Base-by-base conservation (phyloP, 2,797 vertebrate genomes). In the Adrianichthys oophorus region DNA sequence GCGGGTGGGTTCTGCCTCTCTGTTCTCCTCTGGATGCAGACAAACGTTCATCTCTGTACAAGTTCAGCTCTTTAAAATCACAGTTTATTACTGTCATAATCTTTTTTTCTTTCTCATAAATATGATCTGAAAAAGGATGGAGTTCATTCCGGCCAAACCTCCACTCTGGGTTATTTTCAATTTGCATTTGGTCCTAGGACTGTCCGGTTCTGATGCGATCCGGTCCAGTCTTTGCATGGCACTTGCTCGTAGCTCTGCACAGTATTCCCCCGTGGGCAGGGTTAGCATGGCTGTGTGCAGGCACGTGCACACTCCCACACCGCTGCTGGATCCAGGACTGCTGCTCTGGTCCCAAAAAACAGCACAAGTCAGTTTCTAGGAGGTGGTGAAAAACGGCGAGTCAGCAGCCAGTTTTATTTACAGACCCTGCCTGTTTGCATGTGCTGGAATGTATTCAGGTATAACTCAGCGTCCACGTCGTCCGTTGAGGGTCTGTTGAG, bases 391-490 rank as follows among this genome's bases (percentile, higher is more conserved):
- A 23, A 23, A 32, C 48, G 32, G 47, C 45, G 42, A 47, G 59
- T 71, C 62, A 50, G 32, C 32, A 37, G 72, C 62, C 68, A 70
- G 18, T 62, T 50, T 19, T 65, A 24, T 68, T 53, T 66, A 79
- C 76, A 84, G 81, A 84, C 60, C 63, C 51, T 41, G 70, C 65
- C 71, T 58, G 64, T 74, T 72, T 71, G 65, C 82, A 90, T 86
- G 82, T 80, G 84, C 87, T 92, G 92, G 92, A 93, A 93, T 93
- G 92, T 93, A 89, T 92, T 88, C 78, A 82, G 79, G 82, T 53
- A 3, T 32, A 63, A 84, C 63, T 75, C 67, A 75, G 61, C 55
- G 56, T 74, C 68, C 29, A 44, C 60, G 59, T 63, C 46, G 23
- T 62, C 51, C 47, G 72, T 80, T 66, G 58, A 21, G 37, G 60